phyloP scores from a whole-genome alignment of 2,888 invertebrate genomes.

The Tipula helvola region DNA sequence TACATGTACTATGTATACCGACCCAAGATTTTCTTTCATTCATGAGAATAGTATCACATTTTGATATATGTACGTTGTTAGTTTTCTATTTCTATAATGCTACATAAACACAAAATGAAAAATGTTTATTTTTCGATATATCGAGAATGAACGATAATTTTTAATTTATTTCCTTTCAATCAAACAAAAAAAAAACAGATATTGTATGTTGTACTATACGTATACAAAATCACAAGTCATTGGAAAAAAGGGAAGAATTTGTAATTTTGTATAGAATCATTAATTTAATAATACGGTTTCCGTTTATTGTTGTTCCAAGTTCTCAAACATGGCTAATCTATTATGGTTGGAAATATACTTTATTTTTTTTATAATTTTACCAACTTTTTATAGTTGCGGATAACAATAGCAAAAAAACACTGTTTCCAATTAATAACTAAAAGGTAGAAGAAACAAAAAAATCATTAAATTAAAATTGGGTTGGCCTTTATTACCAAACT shows the following conservation, averaged over 20 bases:
- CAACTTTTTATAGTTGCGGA: neutral
- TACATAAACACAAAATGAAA: neutral
- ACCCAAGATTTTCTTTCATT: neutral
- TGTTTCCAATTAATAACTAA: neutral
- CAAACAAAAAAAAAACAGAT: neutral
- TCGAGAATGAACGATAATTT: neutral
- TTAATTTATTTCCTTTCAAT: constrained; percentile 4
- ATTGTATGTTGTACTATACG: neutral
- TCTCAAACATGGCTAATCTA: neutral
- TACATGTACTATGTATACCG: neutral
- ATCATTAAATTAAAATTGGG: neutral
- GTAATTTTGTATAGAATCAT: neutral
- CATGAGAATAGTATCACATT: neutral
- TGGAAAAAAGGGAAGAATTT: neutral
- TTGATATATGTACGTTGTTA: neutral
- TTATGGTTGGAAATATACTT: neutral
- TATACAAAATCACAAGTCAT: neutral
- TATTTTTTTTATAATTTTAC: neutral
- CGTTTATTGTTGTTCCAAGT: neutral
- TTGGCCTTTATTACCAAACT: neutral
- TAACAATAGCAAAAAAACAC: neutral
- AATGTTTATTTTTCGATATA: neutral
- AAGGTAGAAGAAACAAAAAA: neutral
- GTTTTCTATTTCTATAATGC: neutral
- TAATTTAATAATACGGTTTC: neutral